A percentile compares a stretch with the other conserved stretches of the same genome.
Evolutionary conservation across 2,797 vertebrate species (phyloP).

Genomic region (Eospalax fontanierii): DNA sequence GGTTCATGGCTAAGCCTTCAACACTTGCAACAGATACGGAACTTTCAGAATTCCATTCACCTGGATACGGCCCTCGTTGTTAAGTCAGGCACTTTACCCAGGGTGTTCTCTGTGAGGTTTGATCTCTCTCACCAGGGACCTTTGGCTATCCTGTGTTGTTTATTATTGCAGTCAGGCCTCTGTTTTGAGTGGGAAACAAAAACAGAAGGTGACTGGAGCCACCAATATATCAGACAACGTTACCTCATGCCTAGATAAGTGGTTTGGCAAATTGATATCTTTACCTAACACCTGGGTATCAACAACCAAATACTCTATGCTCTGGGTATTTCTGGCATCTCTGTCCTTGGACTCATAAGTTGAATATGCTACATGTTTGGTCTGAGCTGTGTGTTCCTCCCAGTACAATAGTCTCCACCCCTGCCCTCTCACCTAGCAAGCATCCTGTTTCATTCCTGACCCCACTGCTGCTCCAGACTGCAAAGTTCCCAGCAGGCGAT

Average conservation of each 20-base stretch:
- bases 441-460: constrained; percentile 66
- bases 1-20: not conserved
- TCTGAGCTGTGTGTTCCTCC: not conserved
- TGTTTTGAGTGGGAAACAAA: constrained; percentile 21
- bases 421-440: constrained; percentile 25
- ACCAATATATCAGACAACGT: not conserved
- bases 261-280: constrained; percentile 24
- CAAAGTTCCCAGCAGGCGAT: not conserved
- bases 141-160: not conserved
- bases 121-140: not conserved
- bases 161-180: constrained; percentile 27
- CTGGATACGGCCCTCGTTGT: not conserved
- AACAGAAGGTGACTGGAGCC: constrained; percentile 1
- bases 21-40: not conserved
- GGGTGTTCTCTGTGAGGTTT: not conserved
- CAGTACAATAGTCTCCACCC: not conserved
- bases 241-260: not conserved
- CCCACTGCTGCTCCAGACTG: not conserved
- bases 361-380: not conserved
- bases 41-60: not conserved
- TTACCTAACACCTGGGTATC: not conserved
- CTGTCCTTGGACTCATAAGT: not conserved
- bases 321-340: not conserved
- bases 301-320: not conserved
- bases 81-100: not conserved